Evolutionary conservation across 2,888 invertebrate genomes (phyloP), one percentile per base, ranked within the genome.

Genomic region (Ecliptopera silaceata): DNA sequence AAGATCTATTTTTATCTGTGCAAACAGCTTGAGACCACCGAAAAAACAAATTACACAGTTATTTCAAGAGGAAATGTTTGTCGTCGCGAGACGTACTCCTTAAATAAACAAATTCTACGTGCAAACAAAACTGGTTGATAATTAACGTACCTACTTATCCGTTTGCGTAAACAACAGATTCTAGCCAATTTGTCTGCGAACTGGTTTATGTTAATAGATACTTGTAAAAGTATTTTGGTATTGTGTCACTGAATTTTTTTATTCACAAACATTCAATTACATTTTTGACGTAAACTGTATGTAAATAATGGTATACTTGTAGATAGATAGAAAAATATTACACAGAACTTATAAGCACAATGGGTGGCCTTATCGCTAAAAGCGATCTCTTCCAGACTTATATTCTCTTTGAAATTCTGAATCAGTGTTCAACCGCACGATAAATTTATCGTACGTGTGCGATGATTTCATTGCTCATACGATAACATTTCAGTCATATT

Each of bases 1-100:
- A 38, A 10, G n/a, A 11, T 5, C n/a, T 26, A 41, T 41, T 53
- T 53, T 34, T 13, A 22, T 43, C 42, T 38, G 8, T 4, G n/a
- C 13, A 34, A 11, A 47, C 31, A 10, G 43, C 41, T 36, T 4
- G 44, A 62, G 57, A 65, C 52, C 51, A 56, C 49, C 26, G 59
- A 59, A 66, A 72, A 73, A 72, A 69, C 67, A 70, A 74, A 77
- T 72, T 67, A 74, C 69, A 70, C 69, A 69, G 71, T 74, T 77
- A 74, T 75, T 78, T 69, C 68, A 57, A 63, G 56, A 63, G 76
- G 62, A 73, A 81, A 77, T 77, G 77, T 79, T 79, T 80, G 72
- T 63, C 52, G 65, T 68, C 67, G 68, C 65, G 69, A 70, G 72
- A 71, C 71, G 66, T 69, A 70, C 71, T 66, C 55, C 53, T 17